Percentiles rank a stretch among this genome's conserved stretches.
Evolutionary conservation across 2,888 invertebrate genomes (phyloP).

Genomic region (Byasa hedistus): DNA sequence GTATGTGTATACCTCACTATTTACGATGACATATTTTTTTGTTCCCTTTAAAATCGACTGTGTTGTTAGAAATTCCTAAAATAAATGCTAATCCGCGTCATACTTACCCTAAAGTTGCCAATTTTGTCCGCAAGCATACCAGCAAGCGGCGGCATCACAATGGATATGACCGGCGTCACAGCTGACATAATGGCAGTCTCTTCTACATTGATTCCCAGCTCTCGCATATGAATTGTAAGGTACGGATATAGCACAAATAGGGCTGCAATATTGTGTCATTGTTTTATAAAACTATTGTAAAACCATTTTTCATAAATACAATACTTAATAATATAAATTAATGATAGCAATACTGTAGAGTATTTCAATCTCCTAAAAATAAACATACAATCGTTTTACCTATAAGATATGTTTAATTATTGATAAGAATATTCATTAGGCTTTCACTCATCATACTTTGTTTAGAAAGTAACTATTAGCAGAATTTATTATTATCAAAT

Average conservation of each 20-base stretch:
- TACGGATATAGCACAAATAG: conserved; percentile 88
- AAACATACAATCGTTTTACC: too few species aligned
- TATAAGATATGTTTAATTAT: too few species aligned
- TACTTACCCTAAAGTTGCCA: conserved; percentile 87
- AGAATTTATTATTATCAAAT: too few species aligned
- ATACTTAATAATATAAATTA: too few species aligned
- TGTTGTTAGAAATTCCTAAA: background rate
- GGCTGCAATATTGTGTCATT: conserved; percentile 67
- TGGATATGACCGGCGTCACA: conserved; percentile 86
- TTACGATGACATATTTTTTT: too few species aligned
- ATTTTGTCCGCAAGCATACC: conserved; percentile 89
- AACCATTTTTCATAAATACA: background rate
- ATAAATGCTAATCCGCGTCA: background rate
- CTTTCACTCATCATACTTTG: too few species aligned
- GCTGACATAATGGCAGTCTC: conserved; percentile 91
- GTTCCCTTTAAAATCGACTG: too few species aligned
- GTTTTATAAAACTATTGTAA: background rate
- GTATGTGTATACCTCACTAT: too few species aligned
- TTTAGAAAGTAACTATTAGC: too few species aligned
- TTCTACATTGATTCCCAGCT: conserved; percentile 87
- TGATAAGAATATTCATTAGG: too few species aligned
- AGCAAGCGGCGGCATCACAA: conserved; percentile 88
- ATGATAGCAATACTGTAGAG: too few species aligned
- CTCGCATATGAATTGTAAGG: conserved; percentile 89
- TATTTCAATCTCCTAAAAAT: too few species aligned